phyloP scores from a whole-genome alignment of 2,113 vertebrate species.

The Aythya baeri region DNA sequence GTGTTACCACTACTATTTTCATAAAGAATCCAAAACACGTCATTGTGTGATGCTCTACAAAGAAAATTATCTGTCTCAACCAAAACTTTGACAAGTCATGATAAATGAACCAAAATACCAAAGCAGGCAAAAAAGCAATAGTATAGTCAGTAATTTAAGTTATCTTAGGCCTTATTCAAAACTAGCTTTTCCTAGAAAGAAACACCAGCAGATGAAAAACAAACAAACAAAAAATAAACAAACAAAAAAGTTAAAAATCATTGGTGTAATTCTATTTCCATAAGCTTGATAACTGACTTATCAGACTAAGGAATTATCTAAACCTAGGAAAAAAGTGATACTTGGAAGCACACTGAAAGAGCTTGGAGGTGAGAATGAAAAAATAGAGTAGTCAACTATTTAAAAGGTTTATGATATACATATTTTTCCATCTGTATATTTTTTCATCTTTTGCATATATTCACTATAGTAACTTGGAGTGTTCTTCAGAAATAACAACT shows the following conservation, averaged over 20 bases:
- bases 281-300: not conserved
- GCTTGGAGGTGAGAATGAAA: not conserved
- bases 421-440: not conserved
- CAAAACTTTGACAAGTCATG: no score
- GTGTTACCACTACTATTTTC: no score
- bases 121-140: not conserved
- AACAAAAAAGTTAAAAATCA: not conserved
- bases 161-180: not conserved
- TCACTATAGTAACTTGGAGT: not conserved
- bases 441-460: not conserved
- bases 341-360: not conserved
- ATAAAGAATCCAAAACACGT: no score
- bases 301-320: not conserved
- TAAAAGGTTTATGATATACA: not conserved
- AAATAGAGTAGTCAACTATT: fast-evolving
- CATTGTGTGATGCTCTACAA: no score
- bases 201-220: not conserved
- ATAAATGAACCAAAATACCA: not conserved
- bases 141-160: not conserved
- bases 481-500: not conserved
- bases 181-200: not conserved
- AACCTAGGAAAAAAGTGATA: not conserved
- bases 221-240: no score
- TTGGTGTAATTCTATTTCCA: not conserved
- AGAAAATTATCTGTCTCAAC: no score